Evolutionary conservation across 1,140 invertebrate species (phyloP).

Genomic region (Schlechtendalia chinensis): DNA sequence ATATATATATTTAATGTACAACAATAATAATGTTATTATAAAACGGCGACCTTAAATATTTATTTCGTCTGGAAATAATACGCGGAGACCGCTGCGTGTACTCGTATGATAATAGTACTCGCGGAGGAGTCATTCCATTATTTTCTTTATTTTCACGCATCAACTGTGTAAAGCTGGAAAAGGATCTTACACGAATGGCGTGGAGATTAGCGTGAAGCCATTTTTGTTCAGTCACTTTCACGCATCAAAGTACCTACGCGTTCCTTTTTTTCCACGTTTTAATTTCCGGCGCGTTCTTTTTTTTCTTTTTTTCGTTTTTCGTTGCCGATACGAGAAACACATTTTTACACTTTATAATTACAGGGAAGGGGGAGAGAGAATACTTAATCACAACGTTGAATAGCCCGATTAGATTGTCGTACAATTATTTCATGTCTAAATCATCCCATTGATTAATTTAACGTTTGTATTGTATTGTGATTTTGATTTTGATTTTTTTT

Average conservation of each 20-base stretch:
- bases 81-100: not conserved
- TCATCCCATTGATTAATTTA: too few relatives aligned
- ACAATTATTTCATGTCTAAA: too few relatives aligned
- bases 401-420: too few relatives aligned
- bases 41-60: not conserved
- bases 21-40: not conserved
- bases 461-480: too few relatives aligned
- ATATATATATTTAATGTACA: not conserved
- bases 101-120: not conserved
- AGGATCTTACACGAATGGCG: not conserved
- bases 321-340: too few relatives aligned
- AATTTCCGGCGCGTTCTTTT: not conserved
- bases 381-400: too few relatives aligned
- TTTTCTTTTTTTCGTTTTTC: not conserved
- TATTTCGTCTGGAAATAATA: not conserved
- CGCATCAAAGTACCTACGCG: not conserved
- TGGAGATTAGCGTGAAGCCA: slow-evolving; percentile 20
- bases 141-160: slow-evolving; percentile 11
- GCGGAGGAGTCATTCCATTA: slow-evolving; percentile 12
- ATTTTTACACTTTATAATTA: not conserved
- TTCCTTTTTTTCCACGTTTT: slow-evolving; percentile 5
- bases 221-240: slow-evolving; percentile 24
- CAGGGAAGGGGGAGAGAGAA: too few relatives aligned
- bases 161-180: not conserved
- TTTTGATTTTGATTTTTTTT: too few relatives aligned